Percentiles rank a stretch among this genome's conserved stretches.
Conservation (phyloP, 2,888 invertebrate genomes). For the Rotaria magnacalcarata region DNA sequence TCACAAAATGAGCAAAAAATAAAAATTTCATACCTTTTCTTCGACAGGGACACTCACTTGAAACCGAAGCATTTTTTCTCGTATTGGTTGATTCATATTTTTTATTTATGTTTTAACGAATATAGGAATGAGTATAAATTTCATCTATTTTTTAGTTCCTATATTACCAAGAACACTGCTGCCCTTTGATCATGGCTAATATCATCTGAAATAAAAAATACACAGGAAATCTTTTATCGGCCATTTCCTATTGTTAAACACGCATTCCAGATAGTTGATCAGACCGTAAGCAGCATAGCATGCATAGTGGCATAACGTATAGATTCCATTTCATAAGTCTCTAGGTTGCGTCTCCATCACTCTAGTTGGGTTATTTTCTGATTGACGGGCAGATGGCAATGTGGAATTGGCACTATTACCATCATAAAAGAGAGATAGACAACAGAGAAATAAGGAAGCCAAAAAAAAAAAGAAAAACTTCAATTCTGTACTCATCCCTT, state of each 20-base stretch:
- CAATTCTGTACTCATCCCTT: not conserved
- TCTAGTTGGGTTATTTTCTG: not conserved
- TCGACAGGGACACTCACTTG: not conserved
- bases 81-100: not conserved
- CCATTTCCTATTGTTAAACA: not conserved
- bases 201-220: not conserved
- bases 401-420: not conserved
- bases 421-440: not conserved
- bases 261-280: not conserved
- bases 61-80: not conserved
- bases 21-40: not conserved
- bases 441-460: not conserved
- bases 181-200: not conserved
- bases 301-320: not conserved
- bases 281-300: not conserved
- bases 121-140: not conserved
- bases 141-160: not conserved
- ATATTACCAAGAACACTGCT: not conserved
- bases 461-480: not conserved
- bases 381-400: constrained; percentile 14
- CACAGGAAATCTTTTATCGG: not conserved
- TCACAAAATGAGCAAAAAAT: no score
- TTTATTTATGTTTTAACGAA: not conserved
- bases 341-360: not conserved
- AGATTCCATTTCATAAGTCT: not conserved